A percentile compares a stretch with the other conserved stretches of the same genome.
These are phyloP conservation scores for Tragelaphus imberbis DNA, from an alignment of 2,113 vertebrate species.

Conservation along the genomic window DNA sequence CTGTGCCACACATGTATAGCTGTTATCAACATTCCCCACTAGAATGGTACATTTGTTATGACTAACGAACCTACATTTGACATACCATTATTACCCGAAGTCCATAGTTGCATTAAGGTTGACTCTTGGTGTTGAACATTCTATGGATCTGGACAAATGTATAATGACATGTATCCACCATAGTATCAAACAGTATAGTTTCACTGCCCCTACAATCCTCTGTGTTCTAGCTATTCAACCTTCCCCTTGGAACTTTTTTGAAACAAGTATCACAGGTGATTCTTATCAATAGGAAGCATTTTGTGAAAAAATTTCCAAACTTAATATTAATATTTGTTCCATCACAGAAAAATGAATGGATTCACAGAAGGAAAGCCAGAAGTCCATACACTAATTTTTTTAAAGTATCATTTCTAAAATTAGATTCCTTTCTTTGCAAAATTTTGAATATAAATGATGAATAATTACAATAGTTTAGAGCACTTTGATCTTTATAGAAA, in stretches of 20 bases:
- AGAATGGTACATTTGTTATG: neutral
- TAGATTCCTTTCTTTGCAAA: slow-evolving; percentile 9
- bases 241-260: neutral
- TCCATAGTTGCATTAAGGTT: neutral
- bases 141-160: neutral
- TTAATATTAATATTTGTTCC: neutral
- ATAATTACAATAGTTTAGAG: slow-evolving; percentile 5
- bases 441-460: neutral
- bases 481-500: neutral
- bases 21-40: neutral
- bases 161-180: neutral
- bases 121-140: neutral
- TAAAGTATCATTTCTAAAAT: slow-evolving; percentile 2
- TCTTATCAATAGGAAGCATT: slow-evolving; percentile 8
- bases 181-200: neutral
- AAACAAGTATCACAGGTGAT: neutral
- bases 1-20: neutral
- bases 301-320: neutral
- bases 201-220: neutral
- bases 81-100: neutral
- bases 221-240: neutral
- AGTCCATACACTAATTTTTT: neutral
- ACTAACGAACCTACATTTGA: neutral
- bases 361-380: neutral
- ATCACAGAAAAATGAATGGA: neutral